phyloP scores from a whole-genome alignment of 1,140 invertebrate genomes.

The Calliphora vicina region DNA sequence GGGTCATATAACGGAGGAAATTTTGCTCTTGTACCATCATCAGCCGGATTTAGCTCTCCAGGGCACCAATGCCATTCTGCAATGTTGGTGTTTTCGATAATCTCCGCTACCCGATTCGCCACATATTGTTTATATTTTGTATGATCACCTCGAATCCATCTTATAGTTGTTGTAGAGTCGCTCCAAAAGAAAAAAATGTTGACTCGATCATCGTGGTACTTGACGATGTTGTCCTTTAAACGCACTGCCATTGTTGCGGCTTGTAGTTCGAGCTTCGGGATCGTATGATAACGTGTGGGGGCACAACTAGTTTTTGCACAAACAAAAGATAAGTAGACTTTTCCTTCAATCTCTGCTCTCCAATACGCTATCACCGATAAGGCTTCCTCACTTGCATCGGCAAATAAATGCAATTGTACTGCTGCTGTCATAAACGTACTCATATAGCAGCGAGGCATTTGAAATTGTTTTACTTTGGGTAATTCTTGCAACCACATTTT shows the following conservation, averaged over 20 bases:
- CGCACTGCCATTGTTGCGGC: not conserved
- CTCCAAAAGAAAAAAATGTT: not conserved
- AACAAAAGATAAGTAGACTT: not conserved
- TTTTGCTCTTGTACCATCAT: not conserved
- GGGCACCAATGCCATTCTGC: not conserved
- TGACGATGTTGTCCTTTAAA: no score
- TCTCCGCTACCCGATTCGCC: not conserved
- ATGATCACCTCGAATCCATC: not conserved
- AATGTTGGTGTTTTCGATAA: not conserved
- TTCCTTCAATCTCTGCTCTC: not conserved
- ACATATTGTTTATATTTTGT: no score
- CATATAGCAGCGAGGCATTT: not conserved
- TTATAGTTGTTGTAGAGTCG: conserved; percentile 2
- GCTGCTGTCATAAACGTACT: not conserved
- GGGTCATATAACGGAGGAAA: no score
- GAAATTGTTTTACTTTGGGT: no score
- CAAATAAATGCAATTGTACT: no score
- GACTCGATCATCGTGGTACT: not conserved
- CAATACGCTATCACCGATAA: not conserved
- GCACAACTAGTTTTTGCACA: not conserved
- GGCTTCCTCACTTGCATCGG: not conserved
- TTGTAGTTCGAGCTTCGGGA: conserved; percentile 3
- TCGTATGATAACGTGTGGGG: not conserved
- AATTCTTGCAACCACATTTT: no score
- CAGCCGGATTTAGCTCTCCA: not conserved